Conservation (phyloP, 1,140 invertebrate genomes). For the Trinorchestia longiramus region DNA sequence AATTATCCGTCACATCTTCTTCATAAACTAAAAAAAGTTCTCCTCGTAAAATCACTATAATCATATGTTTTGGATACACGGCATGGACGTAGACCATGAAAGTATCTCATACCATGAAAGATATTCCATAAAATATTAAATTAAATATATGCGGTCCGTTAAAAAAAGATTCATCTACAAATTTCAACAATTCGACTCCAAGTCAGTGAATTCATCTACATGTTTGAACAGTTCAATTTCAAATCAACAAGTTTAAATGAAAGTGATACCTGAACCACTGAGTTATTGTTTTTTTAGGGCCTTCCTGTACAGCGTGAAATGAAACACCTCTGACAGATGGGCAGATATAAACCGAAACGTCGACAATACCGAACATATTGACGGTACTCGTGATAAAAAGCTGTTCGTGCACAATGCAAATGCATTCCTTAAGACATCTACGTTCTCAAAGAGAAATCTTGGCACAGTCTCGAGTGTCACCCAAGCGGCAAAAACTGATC, state of each 20-base stretch:
- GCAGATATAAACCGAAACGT: not conserved
- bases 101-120: no score
- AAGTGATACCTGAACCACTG: not conserved
- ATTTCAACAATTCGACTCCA: no score
- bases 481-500: not conserved
- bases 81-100: no score
- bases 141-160: no score
- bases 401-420: not conserved
- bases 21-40: no score
- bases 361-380: not conserved
- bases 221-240: not conserved
- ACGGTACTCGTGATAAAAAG: not conserved
- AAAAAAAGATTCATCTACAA: no score
- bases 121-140: no score
- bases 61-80: no score
- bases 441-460: not conserved
- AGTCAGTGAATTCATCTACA: not conserved
- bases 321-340: not conserved
- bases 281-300: not conserved
- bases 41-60: no score
- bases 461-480: not conserved
- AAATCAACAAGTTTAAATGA: not conserved
- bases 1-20: no score
- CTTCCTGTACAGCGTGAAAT: not conserved
- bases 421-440: conserved; percentile 12